These are phyloP conservation scores for Sebastiscus tertius DNA, from an alignment of 2,797 vertebrate genomes.

Conservation along the genomic window DNA sequence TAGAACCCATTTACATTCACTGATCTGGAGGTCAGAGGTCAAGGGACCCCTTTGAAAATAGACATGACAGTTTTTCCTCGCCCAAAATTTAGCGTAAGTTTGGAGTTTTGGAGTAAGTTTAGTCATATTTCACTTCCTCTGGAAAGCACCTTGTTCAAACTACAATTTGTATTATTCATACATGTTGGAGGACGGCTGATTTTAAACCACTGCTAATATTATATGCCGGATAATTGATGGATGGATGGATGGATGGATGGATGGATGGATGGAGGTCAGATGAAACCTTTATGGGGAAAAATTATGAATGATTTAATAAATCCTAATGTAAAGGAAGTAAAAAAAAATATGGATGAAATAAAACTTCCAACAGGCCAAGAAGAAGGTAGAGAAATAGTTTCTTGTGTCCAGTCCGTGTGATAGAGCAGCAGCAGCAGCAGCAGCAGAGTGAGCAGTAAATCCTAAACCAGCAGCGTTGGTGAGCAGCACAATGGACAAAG, in stretches of 20 bases:
- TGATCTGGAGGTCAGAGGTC: too few relatives aligned
- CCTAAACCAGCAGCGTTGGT: neutral
- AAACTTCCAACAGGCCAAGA: neutral
- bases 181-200: neutral
- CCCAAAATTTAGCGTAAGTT: too few relatives aligned
- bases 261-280: neutral
- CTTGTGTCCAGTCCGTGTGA: neutral
- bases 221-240: neutral
- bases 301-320: neutral
- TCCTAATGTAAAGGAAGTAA: neutral
- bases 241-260: neutral
- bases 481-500: neutral
- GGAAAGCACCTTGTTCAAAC: neutral
- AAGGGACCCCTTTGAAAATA: too few relatives aligned
- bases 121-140: neutral
- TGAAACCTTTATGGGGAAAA: neutral
- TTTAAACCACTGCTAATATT: neutral
- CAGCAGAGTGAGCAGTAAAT: neutral
- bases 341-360: neutral
- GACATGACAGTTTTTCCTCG: too few relatives aligned
- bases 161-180: neutral
- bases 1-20: too few relatives aligned
- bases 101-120: too few relatives aligned
- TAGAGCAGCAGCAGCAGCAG: neutral
- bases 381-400: neutral